Percentiles rank a stretch among this genome's conserved stretches.
These are phyloP conservation scores for Drosophila tripunctata DNA, from an alignment of 2,888 invertebrate genomes.

Conservation along the genomic window DNA sequence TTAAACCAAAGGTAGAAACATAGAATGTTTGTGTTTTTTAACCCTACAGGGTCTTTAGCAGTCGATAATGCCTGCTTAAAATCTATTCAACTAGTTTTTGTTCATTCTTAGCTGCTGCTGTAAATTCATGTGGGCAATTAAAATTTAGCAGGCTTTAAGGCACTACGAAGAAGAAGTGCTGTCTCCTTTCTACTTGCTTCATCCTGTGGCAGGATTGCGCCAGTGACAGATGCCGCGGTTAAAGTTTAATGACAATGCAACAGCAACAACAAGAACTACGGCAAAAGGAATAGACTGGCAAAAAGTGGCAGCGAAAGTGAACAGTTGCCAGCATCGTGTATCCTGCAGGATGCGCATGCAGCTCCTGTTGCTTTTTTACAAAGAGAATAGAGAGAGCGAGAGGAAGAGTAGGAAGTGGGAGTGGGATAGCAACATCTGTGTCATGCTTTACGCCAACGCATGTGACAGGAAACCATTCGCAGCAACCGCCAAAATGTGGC, in stretches of 20 bases:
- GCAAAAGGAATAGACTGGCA: constrained; percentile 33
- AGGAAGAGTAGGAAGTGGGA: not conserved
- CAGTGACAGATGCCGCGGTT: constrained; percentile 74
- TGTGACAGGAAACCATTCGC: constrained; percentile 74
- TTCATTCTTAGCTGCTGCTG: constrained; percentile 16
- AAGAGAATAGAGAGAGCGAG: not conserved
- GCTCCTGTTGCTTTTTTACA: constrained; percentile 52
- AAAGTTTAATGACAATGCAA: constrained; percentile 71
- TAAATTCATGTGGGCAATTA: constrained; percentile 64
- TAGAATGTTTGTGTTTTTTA: no score
- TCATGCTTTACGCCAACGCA: constrained; percentile 60
- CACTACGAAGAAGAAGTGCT: constrained; percentile 34
- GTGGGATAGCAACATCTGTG: constrained; percentile 34
- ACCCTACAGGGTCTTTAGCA: not conserved
- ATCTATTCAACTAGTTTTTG: constrained; percentile 4
- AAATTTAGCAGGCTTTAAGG: constrained; percentile 73
- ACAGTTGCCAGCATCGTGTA: constrained; percentile 61
- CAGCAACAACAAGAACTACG: constrained; percentile 16
- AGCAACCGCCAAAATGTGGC: constrained; percentile 76
- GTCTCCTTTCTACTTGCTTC: constrained; percentile 8
- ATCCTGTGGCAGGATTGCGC: constrained; percentile 2
- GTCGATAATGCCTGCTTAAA: not conserved
- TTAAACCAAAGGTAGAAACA: no score
- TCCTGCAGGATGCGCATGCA: constrained; percentile 62
- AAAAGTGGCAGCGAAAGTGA: constrained; percentile 65